phyloP scores from a whole-genome alignment of 2,797 vertebrate genomes.

The Trichosurus vulpecula region DNA sequence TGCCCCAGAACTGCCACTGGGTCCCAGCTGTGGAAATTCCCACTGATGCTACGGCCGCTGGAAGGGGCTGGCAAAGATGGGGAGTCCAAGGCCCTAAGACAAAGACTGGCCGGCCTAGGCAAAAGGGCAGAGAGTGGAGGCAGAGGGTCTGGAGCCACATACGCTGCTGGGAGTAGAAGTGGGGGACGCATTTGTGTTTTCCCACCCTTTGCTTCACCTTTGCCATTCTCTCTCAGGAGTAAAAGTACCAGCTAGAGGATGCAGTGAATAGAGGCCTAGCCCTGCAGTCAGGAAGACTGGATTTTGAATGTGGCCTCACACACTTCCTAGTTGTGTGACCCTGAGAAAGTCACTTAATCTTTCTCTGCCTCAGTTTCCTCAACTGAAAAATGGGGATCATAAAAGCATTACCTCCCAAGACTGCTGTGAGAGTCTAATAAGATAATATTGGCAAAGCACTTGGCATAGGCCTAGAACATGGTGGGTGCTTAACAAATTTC shows the following conservation, averaged over 20 bases:
- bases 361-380: background rate
- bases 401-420: background rate
- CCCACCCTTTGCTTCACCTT: background rate
- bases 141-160: background rate
- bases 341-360: background rate
- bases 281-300: background rate
- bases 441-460: background rate
- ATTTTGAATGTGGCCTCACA: background rate
- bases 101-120: background rate
- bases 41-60: background rate
- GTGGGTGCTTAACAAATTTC: background rate
- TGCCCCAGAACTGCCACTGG: background rate
- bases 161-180: background rate
- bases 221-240: background rate
- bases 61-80: background rate
- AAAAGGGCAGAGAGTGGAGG: background rate
- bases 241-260: background rate
- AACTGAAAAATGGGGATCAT: background rate
- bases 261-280: background rate
- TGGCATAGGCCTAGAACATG: background rate
- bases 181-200: background rate
- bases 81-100: background rate
- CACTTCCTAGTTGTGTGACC: background rate
- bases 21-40: background rate
- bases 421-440: background rate